phyloP scores from a whole-genome alignment of 1,140 invertebrate species.

The Drosophila sp. region DNA sequence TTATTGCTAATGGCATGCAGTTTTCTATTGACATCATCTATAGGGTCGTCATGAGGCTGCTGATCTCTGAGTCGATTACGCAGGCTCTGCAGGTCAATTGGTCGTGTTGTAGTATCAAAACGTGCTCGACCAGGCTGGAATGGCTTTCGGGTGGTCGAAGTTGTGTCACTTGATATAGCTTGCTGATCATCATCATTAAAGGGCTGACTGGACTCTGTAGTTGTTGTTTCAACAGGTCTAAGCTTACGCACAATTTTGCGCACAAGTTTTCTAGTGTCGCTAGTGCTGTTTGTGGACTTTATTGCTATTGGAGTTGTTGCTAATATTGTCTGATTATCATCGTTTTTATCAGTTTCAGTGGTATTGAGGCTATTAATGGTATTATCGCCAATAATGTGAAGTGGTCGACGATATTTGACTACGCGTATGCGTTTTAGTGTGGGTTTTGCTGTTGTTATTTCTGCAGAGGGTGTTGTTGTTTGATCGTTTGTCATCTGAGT shows the following conservation, averaged over 20 bases:
- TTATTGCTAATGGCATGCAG: slow-evolving; percentile 10
- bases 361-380: slow-evolving; percentile 56
- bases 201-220: neutral
- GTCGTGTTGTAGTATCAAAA: slow-evolving; percentile 21
- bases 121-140: slow-evolving; percentile 55
- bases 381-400: slow-evolving; percentile 46
- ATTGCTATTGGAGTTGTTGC: slow-evolving; percentile 1
- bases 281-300: slow-evolving; percentile 18
- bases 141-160: slow-evolving; percentile 55
- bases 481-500: slow-evolving; percentile 19
- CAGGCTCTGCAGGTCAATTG: slow-evolving; percentile 41
- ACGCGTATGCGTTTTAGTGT: slow-evolving; percentile 74
- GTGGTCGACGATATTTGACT: slow-evolving; percentile 69
- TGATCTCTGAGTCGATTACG: slow-evolving; percentile 64
- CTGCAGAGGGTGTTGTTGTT: slow-evolving; percentile 21
- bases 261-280: slow-evolving; percentile 61
- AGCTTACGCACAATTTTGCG: slow-evolving; percentile 79
- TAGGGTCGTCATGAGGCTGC: slow-evolving; percentile 42
- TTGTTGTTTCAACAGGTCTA: slow-evolving; percentile 41
- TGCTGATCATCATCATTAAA: slow-evolving; percentile 6
- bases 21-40: slow-evolving; percentile 44
- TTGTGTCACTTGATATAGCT: slow-evolving; percentile 7
- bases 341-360: slow-evolving; percentile 1
- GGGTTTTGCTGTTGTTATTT: slow-evolving; percentile 37
- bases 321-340: neutral